Conservation (phyloP, 2,797 vertebrate species). For the Rallus crepitans region DNA sequence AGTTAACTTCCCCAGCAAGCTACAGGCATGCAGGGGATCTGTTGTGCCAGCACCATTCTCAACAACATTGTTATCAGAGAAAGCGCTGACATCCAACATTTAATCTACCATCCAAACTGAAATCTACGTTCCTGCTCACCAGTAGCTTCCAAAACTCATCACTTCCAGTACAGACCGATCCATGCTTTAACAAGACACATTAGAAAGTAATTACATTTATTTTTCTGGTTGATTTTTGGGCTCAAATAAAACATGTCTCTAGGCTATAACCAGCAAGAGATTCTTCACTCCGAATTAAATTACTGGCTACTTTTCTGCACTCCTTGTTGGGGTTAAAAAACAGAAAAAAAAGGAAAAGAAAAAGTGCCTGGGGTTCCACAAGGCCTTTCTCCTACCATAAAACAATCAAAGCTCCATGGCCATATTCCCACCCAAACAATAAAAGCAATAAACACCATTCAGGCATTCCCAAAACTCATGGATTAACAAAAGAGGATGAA, state of each 20-base stretch:
- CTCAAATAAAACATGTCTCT: constrained; percentile 6
- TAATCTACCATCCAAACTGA: background rate
- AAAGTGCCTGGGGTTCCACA: constrained; percentile 26
- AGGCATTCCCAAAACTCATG: constrained; percentile 4
- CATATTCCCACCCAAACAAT: constrained; percentile 42
- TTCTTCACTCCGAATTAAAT: constrained; percentile 55
- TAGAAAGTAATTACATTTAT: constrained; percentile 63
- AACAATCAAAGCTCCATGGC: constrained; percentile 37
- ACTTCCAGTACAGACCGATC: background rate
- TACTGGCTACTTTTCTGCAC: constrained; percentile 49
- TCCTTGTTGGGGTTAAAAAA: constrained; percentile 49
- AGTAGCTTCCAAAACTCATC: background rate
- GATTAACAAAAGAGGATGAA: constrained; percentile 20
- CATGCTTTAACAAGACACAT: constrained; percentile 17
- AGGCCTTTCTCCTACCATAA: constrained; percentile 53
- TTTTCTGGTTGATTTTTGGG: constrained; percentile 61
- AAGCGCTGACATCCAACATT: constrained; percentile 10
- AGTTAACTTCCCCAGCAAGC: background rate
- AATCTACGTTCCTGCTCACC: background rate
- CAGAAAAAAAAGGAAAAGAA: background rate
- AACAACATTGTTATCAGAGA: background rate
- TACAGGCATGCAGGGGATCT: background rate
- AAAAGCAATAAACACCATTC: constrained; percentile 54
- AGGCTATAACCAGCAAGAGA: constrained; percentile 47
- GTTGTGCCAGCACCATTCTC: background rate